A percentile compares a stretch with the other conserved stretches of the same genome.
Conservation (phyloP, 1,140 invertebrate species). For the Tetragnatha versicolor region DNA sequence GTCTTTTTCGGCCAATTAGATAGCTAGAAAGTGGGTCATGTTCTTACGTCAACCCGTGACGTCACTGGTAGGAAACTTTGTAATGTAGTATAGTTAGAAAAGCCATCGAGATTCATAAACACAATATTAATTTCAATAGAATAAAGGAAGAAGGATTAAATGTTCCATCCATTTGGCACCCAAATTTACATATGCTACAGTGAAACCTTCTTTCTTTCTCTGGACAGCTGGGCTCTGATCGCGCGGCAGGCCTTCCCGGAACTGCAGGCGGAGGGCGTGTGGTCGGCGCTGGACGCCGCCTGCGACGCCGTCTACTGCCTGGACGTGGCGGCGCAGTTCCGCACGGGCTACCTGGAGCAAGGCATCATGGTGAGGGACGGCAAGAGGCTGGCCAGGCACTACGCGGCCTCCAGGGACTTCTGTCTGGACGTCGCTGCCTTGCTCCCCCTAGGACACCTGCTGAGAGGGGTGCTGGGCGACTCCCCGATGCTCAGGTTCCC, state of each 20-base stretch:
- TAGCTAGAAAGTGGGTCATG: too few relatives aligned
- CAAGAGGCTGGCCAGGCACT: conserved; percentile 86
- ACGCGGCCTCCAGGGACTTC: conserved; percentile 83
- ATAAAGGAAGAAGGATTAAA: too few relatives aligned
- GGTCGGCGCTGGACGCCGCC: conserved; percentile 74
- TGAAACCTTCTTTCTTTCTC: too few relatives aligned
- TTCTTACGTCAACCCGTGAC: too few relatives aligned
- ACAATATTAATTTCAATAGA: too few relatives aligned
- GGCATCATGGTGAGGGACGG: conserved; percentile 92
- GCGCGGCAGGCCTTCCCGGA: conserved; percentile 95
- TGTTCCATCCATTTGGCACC: too few relatives aligned
- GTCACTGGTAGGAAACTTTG: too few relatives aligned
- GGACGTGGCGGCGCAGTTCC: conserved; percentile 87
- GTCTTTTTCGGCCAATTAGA: too few relatives aligned
- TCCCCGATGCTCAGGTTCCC: conserved; percentile 76
- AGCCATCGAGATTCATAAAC: too few relatives aligned
- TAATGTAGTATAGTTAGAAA: too few relatives aligned
- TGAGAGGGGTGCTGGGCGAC: conserved; percentile 80
- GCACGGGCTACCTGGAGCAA: conserved; percentile 93
- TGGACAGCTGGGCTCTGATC: conserved; percentile 92
- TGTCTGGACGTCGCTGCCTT: conserved; percentile 82
- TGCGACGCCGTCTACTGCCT: conserved; percentile 86
- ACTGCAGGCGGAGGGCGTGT: conserved; percentile 63
- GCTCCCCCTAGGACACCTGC: conserved; percentile 85
- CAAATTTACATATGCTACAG: too few relatives aligned